Conservation (phyloP, 2,888 invertebrate species). For the Cancer borealis region DNA sequence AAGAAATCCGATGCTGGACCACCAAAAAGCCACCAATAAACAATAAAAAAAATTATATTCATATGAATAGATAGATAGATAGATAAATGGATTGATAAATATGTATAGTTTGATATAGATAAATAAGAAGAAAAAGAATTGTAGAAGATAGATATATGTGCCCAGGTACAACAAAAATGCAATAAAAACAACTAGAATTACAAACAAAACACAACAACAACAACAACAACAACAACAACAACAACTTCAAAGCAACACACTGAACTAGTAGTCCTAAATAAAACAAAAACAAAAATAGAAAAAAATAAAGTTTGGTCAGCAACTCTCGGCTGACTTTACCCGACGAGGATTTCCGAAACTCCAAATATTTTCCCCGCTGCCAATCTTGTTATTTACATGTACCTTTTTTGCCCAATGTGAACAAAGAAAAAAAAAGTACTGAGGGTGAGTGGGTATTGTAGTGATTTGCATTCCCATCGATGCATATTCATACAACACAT, state of each 20-base stretch:
- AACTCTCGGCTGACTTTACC: constrained; percentile 20
- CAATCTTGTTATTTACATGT: constrained; percentile 20
- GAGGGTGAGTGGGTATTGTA: constrained; percentile 2
- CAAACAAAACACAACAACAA: neutral
- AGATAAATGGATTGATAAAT: neutral
- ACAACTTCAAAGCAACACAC: neutral
- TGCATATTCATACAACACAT: constrained; percentile 10
- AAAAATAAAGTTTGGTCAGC: neutral
- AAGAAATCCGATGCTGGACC: neutral
- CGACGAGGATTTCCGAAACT: constrained; percentile 20
- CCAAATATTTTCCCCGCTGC: neutral
- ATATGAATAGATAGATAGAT: neutral
- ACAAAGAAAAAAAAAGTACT: neutral
- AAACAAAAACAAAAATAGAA: neutral
- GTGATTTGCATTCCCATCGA: constrained; percentile 20
- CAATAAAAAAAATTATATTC: neutral
- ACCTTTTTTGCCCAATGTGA: neutral
- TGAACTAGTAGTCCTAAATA: neutral
- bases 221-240: neutral
- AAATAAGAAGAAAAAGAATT: neutral
- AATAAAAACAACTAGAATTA: neutral
- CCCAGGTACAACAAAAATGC: neutral
- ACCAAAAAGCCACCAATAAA: constrained; percentile 11
- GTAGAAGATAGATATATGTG: too few species aligned
- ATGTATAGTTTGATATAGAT: neutral